Evolutionary conservation across 2,888 invertebrate genomes (phyloP).

Genomic region (Trisateles emortualis): DNA sequence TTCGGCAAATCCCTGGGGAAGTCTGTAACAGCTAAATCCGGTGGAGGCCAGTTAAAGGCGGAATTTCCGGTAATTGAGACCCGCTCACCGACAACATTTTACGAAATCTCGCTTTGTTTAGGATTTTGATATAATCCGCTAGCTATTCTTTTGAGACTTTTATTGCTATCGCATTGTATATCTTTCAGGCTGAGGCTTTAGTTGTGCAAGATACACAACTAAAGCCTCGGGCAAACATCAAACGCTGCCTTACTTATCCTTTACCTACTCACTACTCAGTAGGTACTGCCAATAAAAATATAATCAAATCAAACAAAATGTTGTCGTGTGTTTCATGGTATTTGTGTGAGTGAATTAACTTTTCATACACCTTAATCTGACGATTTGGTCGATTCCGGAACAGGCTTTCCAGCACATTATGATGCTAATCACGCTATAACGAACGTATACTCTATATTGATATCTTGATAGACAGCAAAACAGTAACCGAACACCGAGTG

Average conservation of each 20-base stretch:
- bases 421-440: too few relatives aligned
- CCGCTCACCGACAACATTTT: slow-evolving; percentile 55
- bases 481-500: too few relatives aligned
- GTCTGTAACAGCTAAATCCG: slow-evolving; percentile 39
- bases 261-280: too few relatives aligned
- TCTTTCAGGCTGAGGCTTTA: not conserved
- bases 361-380: too few relatives aligned
- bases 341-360: too few relatives aligned
- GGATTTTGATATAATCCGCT: slow-evolving; percentile 39
- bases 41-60: slow-evolving; percentile 51
- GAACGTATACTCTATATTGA: too few relatives aligned
- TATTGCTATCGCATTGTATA: slow-evolving; percentile 13
- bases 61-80: slow-evolving; percentile 61
- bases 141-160: slow-evolving; percentile 30
- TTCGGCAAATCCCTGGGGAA: slow-evolving; percentile 49
- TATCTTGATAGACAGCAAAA: too few relatives aligned
- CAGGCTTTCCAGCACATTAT: too few relatives aligned
- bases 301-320: too few relatives aligned
- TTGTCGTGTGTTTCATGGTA: too few relatives aligned
- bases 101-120: slow-evolving; percentile 52
- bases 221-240: not conserved
- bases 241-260: not conserved
- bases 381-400: too few relatives aligned
- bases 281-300: too few relatives aligned
- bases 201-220: not conserved